phyloP scores from a whole-genome alignment of 2,888 invertebrate species.

The Drymonia ruficornis region DNA sequence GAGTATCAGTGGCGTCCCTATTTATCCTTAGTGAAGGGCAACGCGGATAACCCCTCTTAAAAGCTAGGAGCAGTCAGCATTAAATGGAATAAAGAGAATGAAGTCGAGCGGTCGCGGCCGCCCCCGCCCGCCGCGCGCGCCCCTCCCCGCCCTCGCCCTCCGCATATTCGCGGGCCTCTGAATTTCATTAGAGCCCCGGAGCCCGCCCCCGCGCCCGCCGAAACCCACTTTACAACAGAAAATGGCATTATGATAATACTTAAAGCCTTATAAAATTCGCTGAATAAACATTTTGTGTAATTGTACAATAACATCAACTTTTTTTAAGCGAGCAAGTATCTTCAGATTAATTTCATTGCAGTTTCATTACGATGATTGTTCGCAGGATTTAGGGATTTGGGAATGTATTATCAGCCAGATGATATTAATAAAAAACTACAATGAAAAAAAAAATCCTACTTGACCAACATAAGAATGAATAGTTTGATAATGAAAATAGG shows the following conservation, averaged over 20 bases:
- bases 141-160: slow-evolving; percentile 35
- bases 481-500: slow-evolving; percentile 38
- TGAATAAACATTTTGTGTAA: slow-evolving; percentile 80
- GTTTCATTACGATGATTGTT: slow-evolving; percentile 28
- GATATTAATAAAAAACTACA: background rate
- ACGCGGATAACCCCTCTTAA: slow-evolving; percentile 84
- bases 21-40: slow-evolving; percentile 82
- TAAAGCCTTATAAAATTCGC: slow-evolving; percentile 79
- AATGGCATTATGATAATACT: slow-evolving; percentile 83
- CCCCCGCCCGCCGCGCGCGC: slow-evolving; percentile 41
- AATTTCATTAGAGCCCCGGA: slow-evolving; percentile 80
- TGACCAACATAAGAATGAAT: background rate
- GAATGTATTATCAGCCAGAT: background rate
- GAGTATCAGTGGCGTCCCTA: slow-evolving; percentile 82
- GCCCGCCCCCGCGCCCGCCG: slow-evolving; percentile 65
- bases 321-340: slow-evolving; percentile 39
- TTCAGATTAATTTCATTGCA: slow-evolving; percentile 46
- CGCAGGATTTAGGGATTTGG: background rate
- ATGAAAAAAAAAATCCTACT: background rate
- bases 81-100: slow-evolving; percentile 84
- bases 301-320: slow-evolving; percentile 66
- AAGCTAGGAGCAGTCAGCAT: slow-evolving; percentile 85
- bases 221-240: slow-evolving; percentile 83
- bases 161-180: slow-evolving; percentile 63
- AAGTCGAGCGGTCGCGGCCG: slow-evolving; percentile 73